phyloP scores from a whole-genome alignment of 2,888 invertebrate species.

The Fragum sueziense region DNA sequence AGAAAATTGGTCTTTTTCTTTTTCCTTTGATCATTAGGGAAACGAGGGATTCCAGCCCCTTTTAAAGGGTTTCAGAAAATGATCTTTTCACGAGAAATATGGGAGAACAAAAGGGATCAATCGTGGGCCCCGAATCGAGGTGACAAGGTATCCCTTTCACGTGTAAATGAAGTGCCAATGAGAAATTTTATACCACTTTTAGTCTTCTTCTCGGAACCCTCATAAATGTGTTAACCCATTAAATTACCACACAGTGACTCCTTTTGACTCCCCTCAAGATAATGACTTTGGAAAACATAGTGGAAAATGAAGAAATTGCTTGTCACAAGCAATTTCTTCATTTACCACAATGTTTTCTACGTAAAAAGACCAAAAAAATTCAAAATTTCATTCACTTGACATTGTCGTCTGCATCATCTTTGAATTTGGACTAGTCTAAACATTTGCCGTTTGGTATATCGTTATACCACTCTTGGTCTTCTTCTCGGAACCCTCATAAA shows the following conservation, averaged over 20 bases:
- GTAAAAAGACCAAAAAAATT: too few relatives aligned
- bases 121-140: conserved; percentile 13
- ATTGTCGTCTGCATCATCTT: too few relatives aligned
- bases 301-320: too few relatives aligned
- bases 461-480: conserved; percentile 12
- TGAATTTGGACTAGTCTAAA: too few relatives aligned
- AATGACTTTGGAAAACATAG: too few relatives aligned
- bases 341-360: too few relatives aligned
- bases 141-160: conserved; percentile 23
- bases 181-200: conserved; percentile 27
- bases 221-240: conserved; percentile 6
- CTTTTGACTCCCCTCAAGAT: too few relatives aligned
- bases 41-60: conserved; percentile 11
- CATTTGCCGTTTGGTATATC: too few relatives aligned
- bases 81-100: conserved; percentile 16
- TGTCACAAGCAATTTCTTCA: too few relatives aligned
- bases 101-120: conserved; percentile 32
- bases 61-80: conserved; percentile 33
- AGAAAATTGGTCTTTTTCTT: conserved; percentile 12
- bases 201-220: conserved; percentile 16
- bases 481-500: conserved; percentile 23
- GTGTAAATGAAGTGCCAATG: conserved; percentile 34
- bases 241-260: too few relatives aligned
- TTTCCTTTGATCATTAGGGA: conserved; percentile 24
- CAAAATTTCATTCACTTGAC: too few relatives aligned